phyloP scores from a whole-genome alignment of 2,113 vertebrate species.

The Mirounga angustirostris region DNA sequence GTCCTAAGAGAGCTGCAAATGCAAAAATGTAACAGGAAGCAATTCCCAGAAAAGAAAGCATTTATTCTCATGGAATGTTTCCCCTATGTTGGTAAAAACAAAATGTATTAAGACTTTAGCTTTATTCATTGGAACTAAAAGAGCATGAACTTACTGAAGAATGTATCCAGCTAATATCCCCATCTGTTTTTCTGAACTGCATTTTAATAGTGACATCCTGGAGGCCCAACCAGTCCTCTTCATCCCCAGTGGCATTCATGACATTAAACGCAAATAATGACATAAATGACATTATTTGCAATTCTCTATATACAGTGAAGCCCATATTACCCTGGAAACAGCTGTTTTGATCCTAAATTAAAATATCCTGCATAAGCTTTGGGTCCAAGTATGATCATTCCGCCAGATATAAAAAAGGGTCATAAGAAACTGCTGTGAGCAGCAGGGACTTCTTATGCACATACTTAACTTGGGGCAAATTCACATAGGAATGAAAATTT shows the following conservation, averaged over 20 bases:
- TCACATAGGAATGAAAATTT: neutral
- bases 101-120: neutral
- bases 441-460: neutral
- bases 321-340: neutral
- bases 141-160: neutral
- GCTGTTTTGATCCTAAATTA: neutral
- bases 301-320: neutral
- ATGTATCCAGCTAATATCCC: neutral
- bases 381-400: neutral
- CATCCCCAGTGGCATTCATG: neutral
- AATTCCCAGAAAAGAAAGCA: neutral
- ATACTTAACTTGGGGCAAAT: neutral
- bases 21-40: slow-evolving; percentile 59
- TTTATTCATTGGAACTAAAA: slow-evolving; percentile 40
- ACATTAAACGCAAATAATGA: neutral
- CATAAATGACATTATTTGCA: neutral
- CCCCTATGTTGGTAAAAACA: neutral
- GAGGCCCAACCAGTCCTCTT: neutral
- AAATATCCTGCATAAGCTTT: neutral
- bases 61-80: slow-evolving; percentile 48
- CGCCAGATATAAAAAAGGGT: neutral
- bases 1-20: slow-evolving; percentile 38
- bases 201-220: slow-evolving; percentile 5
- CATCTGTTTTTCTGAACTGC: neutral
- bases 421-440: neutral